Base-by-base conservation (phyloP, 53 echinoderm and acorn worm species). In the Holothuria scabra region DNA sequence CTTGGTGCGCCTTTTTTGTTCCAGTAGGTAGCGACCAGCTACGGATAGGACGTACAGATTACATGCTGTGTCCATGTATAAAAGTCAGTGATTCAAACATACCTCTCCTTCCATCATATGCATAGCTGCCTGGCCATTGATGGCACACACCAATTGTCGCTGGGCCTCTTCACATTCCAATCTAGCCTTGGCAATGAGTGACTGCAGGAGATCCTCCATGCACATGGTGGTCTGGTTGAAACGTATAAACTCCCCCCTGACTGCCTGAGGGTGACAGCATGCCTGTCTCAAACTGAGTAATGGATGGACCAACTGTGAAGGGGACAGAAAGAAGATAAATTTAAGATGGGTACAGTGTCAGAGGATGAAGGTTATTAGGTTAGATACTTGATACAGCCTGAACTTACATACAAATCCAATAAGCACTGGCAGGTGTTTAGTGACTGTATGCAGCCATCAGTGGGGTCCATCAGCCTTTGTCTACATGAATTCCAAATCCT, bases 221-320 rank as follows among this genome's bases (percentile, higher is more conserved):
- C 81, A 94, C 80, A 91, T 87, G 24, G 84, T 89, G 62, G 76
- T 87, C 58, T 89, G 88, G 74, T 93, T 86, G 67, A 93, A 55
- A 29, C 88, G 84, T 55, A 93, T 60, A 83, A 99, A 99, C 82
- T 93, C 93, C 2, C 94, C 94, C 28, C 99, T 63, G 16, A 99
- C 99, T 0, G 94, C 93, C 81, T 95, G 99, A 20, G 99, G 94
- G 67, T 99, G 99, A 60, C 99, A 99, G 69, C 97, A 97, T 81
- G 97, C 97, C 57, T 97, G 97, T 6, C 97, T 88, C 2, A 97
- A 79, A 21, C 93, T 69, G 22, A 99, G 93, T 57, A 99, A 78
- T 0, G 94, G 94, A 57, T 70, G 75, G 63, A 99, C 86, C 70
- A 99, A 56, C 99, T 97, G 59, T 8, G 63, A 52, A 29, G 21